Evolutionary conservation across 2,888 invertebrate species (phyloP), one percentile per base, ranked within the genome.

Genomic region (Hermaeophaga mercurialis): DNA sequence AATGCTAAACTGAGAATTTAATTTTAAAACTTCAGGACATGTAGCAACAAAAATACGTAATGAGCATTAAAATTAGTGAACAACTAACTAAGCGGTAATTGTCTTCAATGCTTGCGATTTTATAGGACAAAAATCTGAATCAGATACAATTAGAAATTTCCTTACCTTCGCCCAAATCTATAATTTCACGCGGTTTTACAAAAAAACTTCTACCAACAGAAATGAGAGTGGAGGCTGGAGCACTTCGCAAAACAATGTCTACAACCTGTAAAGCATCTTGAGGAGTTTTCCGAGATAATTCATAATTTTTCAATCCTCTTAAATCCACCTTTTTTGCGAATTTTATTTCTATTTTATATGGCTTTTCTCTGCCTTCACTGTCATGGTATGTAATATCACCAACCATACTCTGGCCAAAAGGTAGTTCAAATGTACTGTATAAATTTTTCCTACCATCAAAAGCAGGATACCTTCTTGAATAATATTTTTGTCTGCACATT

Each of bases 211-310:
- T 52, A 4, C 72, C 73, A 4, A 62, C 68, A 1, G 61, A 50
- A 18, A 67, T 56, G 79, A 75, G 75, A 78, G 8, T 58, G 4
- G 36, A 12, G 1, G 65, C 54, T 0, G 88, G 84, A 22, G 86
- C 81, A 70, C 85, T 84, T 11, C 89, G 79, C 70, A 96, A 80
- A 39, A 94, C 87, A 1, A 95, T 87, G 74, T 96, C 94, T 24
- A 96, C 76, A n/a, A 90, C 91, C 73, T 91, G 92, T 11, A 90
- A 77, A 0, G 82, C 85, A 57, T 81, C 83, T 50, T 83, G 82
- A 0, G 86, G 85, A 0, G 80, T 76, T 6, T 28, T 43, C 14
- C 38, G 33, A 2, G 58, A 1, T 38, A 61, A 28, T 14, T 58
- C 47, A n/a, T 65, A 60, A 53, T 71, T 53, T 3, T 61, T 55